Evolutionary conservation across 2,888 invertebrate species (phyloP).

Genomic region (Epicampocera succincta): DNA sequence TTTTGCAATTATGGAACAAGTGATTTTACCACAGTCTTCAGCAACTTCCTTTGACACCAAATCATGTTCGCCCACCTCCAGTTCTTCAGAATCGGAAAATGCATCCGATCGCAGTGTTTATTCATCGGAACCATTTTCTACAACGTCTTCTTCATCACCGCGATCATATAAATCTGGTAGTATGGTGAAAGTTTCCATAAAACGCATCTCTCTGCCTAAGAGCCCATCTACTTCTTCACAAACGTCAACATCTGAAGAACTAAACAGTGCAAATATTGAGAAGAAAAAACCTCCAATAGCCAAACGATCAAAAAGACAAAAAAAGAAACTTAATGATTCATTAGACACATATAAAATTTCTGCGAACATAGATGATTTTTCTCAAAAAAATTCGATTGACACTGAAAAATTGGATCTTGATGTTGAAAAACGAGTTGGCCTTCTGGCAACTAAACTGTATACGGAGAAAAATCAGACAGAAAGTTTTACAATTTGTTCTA

Average conservation of each 20-base stretch:
- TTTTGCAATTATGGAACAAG: background rate
- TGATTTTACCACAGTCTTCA: background rate
- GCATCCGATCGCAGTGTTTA: constrained; percentile 66
- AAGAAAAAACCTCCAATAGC: constrained; percentile 44
- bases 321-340: constrained; percentile 28
- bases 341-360: background rate
- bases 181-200: constrained; percentile 73
- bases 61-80: constrained; percentile 41
- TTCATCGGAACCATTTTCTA: constrained; percentile 43
- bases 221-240: constrained; percentile 50
- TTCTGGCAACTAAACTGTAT: too few species aligned
- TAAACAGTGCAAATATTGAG: constrained; percentile 5
- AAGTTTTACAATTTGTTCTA: background rate
- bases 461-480: background rate
- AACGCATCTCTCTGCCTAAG: constrained; percentile 70
- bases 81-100: constrained; percentile 73
- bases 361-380: constrained; percentile 18
- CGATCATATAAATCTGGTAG: constrained; percentile 65
- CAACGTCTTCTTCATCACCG: constrained; percentile 30
- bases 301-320: constrained; percentile 66
- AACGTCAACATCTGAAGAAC: constrained; percentile 53
- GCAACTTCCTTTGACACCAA: constrained; percentile 6
- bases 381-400: constrained; percentile 1
- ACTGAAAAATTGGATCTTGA: background rate
- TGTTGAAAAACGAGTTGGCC: background rate